Evolutionary conservation across 2,888 invertebrate genomes (phyloP), one percentile per base, ranked within the genome.

Genomic region (Liodrosophila aerea): DNA sequence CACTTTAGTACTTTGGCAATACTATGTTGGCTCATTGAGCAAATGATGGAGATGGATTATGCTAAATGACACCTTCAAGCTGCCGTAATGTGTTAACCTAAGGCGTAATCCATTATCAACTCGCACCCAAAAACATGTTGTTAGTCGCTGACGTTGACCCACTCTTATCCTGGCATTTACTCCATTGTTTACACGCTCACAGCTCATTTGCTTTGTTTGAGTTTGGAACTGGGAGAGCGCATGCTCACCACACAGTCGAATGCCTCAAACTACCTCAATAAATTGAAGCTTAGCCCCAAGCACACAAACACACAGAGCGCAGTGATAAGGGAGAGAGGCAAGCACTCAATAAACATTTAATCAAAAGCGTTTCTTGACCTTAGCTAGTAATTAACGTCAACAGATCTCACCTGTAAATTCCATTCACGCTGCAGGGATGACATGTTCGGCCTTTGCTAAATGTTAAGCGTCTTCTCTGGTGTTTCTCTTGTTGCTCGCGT

Each of bases 391-490:
- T 22, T 22, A 22, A 22, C 5, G 22, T 4, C n/a, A 22, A 5
- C 22, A 5, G 11, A 7, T 13, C 44, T 77, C 54, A 80, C 77
- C 77, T 90, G 90, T 88, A 90, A 88, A 87, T 88, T 86, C 88
- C 90, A 90, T 83, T 90, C 90, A 87, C 87, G 90, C 89, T 90
- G 90, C 88, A 90, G 88, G 87, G 90, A 90, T 87, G 90, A 82
- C 82, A 90, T 82, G 57, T 64, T 73, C 70, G 73, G 73, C 78
- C 76, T 77, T 83, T 83, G 76, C 73, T 70, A 61, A 70, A 80
- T 62, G 81, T 61, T 58, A 76, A 68, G 53, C 82, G 85, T 56
- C 83, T 80, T 57, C 69, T 31, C 69, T 82, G 82, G 49, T 82
- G 85, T 68, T 80, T 90, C 78, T 83, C 87, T 88, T 90, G 87